Evolutionary conservation across 2,113 vertebrate genomes (phyloP).

Genomic region (Lontra canadensis): DNA sequence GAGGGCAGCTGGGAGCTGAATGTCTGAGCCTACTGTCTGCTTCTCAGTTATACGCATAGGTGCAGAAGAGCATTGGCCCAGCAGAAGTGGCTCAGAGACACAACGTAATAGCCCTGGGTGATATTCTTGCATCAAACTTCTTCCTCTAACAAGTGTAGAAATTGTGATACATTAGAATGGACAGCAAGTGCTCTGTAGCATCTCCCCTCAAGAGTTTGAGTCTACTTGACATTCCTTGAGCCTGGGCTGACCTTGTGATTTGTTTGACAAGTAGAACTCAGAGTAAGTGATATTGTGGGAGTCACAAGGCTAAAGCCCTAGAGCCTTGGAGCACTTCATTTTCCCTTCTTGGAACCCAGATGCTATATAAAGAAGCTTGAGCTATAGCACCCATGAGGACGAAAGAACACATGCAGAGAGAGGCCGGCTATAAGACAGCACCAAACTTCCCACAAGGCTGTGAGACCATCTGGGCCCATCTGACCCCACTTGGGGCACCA

Average conservation of each 20-base stretch:
- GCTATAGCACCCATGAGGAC: background rate
- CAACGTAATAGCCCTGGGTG: background rate
- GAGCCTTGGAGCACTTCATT: background rate
- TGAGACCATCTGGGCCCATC: background rate
- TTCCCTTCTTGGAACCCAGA: background rate
- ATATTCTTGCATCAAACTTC: background rate
- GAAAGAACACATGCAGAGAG: background rate
- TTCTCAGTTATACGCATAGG: background rate
- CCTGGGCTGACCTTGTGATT: background rate
- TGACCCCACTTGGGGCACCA: background rate
- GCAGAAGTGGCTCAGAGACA: background rate
- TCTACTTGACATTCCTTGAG: background rate
- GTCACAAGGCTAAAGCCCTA: background rate
- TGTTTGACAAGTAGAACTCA: background rate
- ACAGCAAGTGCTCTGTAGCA: background rate
- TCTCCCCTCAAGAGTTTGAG: background rate
- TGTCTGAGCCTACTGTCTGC: background rate
- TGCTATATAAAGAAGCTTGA: background rate
- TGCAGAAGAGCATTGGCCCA: background rate
- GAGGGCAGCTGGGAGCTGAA: background rate
- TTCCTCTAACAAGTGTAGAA: background rate
- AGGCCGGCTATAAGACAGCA: background rate
- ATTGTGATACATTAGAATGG: background rate
- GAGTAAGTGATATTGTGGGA: background rate
- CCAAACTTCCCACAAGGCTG: background rate